phyloP scores from a whole-genome alignment of 2,888 invertebrate species.

The Drosophila peninsularis region DNA sequence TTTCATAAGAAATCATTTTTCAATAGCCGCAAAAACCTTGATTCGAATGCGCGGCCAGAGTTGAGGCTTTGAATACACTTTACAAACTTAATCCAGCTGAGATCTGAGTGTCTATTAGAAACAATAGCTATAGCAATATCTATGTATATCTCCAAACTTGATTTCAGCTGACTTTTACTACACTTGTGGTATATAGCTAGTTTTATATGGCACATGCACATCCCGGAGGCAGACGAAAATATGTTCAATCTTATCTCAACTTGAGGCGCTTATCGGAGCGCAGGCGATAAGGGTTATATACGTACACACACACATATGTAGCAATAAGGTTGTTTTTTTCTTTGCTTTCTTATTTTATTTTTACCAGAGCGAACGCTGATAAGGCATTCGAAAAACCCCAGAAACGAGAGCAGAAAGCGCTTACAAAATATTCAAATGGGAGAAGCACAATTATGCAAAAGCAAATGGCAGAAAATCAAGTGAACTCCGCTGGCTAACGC shows the following conservation, averaged over 20 bases:
- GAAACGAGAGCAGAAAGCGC: slow-evolving; percentile 18
- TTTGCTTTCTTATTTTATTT: slow-evolving; percentile 27
- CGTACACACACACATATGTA: slow-evolving; percentile 1
- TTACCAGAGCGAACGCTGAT: slow-evolving; percentile 24
- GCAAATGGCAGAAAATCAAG: slow-evolving; percentile 15
- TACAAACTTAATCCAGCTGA: neutral
- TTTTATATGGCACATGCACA: slow-evolving; percentile 11
- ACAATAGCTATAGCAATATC: no score
- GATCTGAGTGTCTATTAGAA: neutral
- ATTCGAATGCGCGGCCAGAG: slow-evolving; percentile 12
- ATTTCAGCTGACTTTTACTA: slow-evolving; percentile 32
- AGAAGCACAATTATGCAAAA: slow-evolving; percentile 33
- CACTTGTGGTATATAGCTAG: slow-evolving; percentile 1
- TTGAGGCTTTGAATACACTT: slow-evolving; percentile 7
- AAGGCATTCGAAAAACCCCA: slow-evolving; percentile 32
- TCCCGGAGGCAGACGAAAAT: slow-evolving; percentile 12
- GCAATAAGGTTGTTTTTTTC: slow-evolving; percentile 18
- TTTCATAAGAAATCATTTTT: slow-evolving; percentile 3
- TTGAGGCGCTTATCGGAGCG: slow-evolving; percentile 62
- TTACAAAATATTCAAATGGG: slow-evolving; percentile 24
- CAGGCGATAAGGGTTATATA: slow-evolving; percentile 62
- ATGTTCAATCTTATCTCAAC: slow-evolving; percentile 63
- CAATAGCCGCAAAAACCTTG: slow-evolving; percentile 10
- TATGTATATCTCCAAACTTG: slow-evolving; percentile 10
- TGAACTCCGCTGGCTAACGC: neutral